phyloP scores from a whole-genome alignment of 1,140 invertebrate species.

The Octopus sinensis region DNA sequence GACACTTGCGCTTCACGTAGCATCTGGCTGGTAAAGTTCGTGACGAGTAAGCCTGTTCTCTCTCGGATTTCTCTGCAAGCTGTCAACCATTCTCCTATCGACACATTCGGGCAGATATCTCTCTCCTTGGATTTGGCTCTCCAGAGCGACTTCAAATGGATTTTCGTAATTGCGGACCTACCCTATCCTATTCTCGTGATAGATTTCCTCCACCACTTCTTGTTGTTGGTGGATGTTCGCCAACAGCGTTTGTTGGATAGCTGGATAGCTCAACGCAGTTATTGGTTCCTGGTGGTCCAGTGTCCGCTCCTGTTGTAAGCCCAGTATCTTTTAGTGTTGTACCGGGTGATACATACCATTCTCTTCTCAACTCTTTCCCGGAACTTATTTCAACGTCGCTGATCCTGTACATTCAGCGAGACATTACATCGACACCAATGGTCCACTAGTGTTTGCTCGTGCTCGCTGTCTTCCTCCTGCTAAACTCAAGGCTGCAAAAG shows the following conservation, averaged over 20 bases:
- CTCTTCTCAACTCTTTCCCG: conserved; percentile 6
- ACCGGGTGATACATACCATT: conserved; percentile 4
- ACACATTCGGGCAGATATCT: background rate
- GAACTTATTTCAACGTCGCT: background rate
- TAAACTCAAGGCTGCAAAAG: conserved; percentile 17
- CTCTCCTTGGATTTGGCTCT: conserved; percentile 6
- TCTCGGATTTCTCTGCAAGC: background rate
- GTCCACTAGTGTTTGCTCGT: conserved; percentile 21
- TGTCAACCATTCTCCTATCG: conserved; percentile 14
- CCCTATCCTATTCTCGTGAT: conserved; percentile 15
- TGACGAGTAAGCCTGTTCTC: background rate
- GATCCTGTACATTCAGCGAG: conserved; percentile 15
- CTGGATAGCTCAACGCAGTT: background rate
- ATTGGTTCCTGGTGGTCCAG: background rate
- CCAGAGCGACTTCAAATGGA: background rate
- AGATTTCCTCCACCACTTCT: conserved; percentile 14
- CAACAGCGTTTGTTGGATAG: background rate
- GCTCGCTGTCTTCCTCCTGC: conserved; percentile 19
- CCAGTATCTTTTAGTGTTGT: background rate
- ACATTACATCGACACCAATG: conserved; percentile 22
- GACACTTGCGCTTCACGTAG: background rate
- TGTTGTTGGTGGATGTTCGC: conserved; percentile 13
- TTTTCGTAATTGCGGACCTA: conserved; percentile 17
- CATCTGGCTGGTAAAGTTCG: background rate
- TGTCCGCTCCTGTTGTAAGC: background rate